Evolutionary conservation across 2,888 invertebrate species (phyloP), one percentile per base, ranked within the genome.

Genomic region (Chloroclysta siterata): DNA sequence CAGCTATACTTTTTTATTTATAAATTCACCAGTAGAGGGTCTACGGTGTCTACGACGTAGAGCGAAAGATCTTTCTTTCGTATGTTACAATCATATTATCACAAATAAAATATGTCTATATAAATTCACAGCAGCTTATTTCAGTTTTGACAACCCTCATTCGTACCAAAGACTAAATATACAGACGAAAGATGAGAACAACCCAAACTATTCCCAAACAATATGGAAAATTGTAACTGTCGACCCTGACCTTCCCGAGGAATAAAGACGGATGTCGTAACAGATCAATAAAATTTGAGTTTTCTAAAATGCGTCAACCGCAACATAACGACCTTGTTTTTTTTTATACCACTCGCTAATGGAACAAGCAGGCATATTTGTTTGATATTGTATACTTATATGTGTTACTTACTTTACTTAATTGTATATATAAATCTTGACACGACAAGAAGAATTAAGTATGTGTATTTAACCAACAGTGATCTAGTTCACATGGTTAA

Each of bases 161-260:
- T 48, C 28, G 2, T 13, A 47, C n/a, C 15, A 17, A 46, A 46
- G 4, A 17, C 17, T 46, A 8, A 42, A 53, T 39, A 15, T 39
- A 52, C 22, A 52, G 33, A 33, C 28, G 29, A 42, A 41, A 33
- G 33, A 54, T 33, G 22, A 46, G 51, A 48, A 41, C 29, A 48
- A 46, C 7, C 22, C 41, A 28, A 53, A 29, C 47, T 53, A 47
- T 48, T 11, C 48, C 52, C 36, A 44, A 56, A 55, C 60, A 47
- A 55, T 55, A 59, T 51, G 59, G 39, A 51, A 53, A 56, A 56
- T 48, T 63, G 60, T 60, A 60, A 60, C 47, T 60, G 51, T 42
- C 52, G 52, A 56, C 59, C 64, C 47, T 52, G 64, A 64, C 64
- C 64, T 55, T 48, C 41, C 11, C 10, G 36, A 53, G 60, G 46